Evolutionary conservation across 2,888 invertebrate species (phyloP).

Genomic region (Choristoneura rosaceana): DNA sequence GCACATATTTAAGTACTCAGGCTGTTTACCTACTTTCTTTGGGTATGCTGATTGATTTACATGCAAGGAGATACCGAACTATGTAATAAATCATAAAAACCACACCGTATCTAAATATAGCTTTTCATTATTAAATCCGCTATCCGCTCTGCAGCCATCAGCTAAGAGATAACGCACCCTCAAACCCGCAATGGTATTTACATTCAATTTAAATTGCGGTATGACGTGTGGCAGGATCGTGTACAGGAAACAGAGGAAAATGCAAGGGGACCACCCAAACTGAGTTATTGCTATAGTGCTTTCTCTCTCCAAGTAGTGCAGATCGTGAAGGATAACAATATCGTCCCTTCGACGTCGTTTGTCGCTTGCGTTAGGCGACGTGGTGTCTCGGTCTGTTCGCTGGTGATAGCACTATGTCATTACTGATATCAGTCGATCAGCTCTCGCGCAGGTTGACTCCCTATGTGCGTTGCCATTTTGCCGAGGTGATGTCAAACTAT

Average conservation of each 20-base stretch:
- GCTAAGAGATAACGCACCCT: conserved; percentile 40
- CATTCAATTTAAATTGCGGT: conserved; percentile 46
- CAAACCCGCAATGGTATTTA: conserved; percentile 43
- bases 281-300: conserved; percentile 22
- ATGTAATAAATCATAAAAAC: background rate
- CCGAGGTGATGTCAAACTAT: conserved; percentile 19
- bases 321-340: conserved; percentile 31
- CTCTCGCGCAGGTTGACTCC: conserved; percentile 41
- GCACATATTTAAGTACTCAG: no score
- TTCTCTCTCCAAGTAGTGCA: conserved; percentile 12
- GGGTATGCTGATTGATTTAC: no score
- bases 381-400: conserved; percentile 50
- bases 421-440: conserved; percentile 56
- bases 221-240: conserved; percentile 40
- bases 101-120: conserved; percentile 11
- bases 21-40: no score
- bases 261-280: conserved; percentile 21
- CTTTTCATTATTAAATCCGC: conserved; percentile 27
- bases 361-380: conserved; percentile 4
- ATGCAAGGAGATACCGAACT: background rate
- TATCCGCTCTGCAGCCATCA: conserved; percentile 20
- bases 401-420: conserved; percentile 59
- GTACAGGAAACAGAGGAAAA: conserved; percentile 26
- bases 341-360: conserved; percentile 11
- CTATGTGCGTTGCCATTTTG: conserved; percentile 23